A percentile compares a stretch with the other conserved stretches of the same genome.
phyloP scores from a whole-genome alignment of 1,140 invertebrate species.

The Drosophila lacertosa region DNA sequence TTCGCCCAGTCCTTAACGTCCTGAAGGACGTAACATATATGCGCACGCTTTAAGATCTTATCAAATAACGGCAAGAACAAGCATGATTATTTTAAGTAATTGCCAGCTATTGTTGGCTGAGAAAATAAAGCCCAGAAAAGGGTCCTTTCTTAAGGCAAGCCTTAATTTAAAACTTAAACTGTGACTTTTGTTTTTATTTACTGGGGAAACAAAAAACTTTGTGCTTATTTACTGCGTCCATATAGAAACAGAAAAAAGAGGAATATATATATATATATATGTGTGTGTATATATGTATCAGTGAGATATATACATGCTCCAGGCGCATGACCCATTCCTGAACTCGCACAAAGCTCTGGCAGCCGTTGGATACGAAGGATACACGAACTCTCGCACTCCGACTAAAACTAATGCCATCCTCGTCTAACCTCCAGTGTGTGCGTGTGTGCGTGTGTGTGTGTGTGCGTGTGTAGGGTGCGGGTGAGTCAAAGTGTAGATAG shows the following conservation, averaged over 20 bases:
- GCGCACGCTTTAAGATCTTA: conserved; percentile 64
- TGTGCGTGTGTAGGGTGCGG: conserved; percentile 48
- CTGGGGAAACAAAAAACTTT: conserved; percentile 17
- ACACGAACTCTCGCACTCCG: conserved; percentile 65
- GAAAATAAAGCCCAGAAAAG: conserved; percentile 29
- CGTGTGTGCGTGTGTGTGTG: background rate
- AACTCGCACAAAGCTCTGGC: conserved; percentile 62
- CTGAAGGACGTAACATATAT: conserved; percentile 39
- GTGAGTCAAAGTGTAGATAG: conserved; percentile 80
- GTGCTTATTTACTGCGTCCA: conserved; percentile 56
- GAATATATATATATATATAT: no score
- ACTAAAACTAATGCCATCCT: conserved; percentile 72
- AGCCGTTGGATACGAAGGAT: conserved; percentile 56
- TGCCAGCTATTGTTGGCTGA: conserved; percentile 62
- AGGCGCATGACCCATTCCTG: conserved; percentile 83
- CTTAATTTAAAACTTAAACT: conserved; percentile 55
- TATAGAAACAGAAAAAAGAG: conserved; percentile 17
- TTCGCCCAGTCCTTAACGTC: no score
- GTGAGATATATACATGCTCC: conserved; percentile 53
- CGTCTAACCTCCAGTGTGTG: conserved; percentile 47
- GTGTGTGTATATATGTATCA: conserved; percentile 50
- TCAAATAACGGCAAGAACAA: conserved; percentile 64
- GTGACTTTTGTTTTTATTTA: conserved; percentile 67
- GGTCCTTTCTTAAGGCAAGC: conserved; percentile 10
- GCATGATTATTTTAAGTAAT: conserved; percentile 83